These are phyloP conservation scores for Venusia cambrica DNA, from an alignment of 2,888 invertebrate genomes.

Conservation along the genomic window DNA sequence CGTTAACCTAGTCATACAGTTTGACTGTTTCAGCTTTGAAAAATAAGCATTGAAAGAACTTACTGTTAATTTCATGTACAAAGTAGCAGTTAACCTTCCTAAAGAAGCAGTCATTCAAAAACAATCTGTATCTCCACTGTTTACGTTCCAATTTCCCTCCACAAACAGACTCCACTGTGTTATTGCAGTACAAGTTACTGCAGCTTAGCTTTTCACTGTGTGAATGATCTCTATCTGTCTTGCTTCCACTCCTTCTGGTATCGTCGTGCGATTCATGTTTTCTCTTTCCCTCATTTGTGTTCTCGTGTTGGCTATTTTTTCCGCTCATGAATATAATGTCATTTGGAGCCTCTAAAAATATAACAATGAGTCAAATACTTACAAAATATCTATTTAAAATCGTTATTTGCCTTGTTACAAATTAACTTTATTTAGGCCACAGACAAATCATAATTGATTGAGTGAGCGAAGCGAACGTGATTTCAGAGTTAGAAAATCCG, in stretches of 20 bases:
- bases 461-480: too few relatives aligned
- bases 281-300: slow-evolving; percentile 15
- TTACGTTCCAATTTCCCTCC: slow-evolving; percentile 49
- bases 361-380: slow-evolving; percentile 1
- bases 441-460: too few relatives aligned
- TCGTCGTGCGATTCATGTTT: slow-evolving; percentile 16
- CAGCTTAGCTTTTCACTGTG: slow-evolving; percentile 51
- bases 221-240: background rate
- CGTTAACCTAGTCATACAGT: too few relatives aligned
- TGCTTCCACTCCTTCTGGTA: slow-evolving; percentile 12
- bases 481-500: too few relatives aligned
- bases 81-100: slow-evolving; percentile 67
- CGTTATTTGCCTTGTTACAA: too few relatives aligned
- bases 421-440: too few relatives aligned
- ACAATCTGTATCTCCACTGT: slow-evolving; percentile 48
- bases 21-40: too few relatives aligned
- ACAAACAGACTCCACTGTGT: slow-evolving; percentile 44
- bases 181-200: slow-evolving; percentile 48
- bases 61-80: slow-evolving; percentile 51
- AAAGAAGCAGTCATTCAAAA: slow-evolving; percentile 62
- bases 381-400: too few relatives aligned
- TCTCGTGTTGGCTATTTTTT: slow-evolving; percentile 47
- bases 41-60: slow-evolving; percentile 39
- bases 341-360: slow-evolving; percentile 40
- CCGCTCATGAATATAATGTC: slow-evolving; percentile 54